These are phyloP conservation scores for Allolobophora icterica DNA, from an alignment of 2,888 invertebrate genomes.

Conservation along the genomic window DNA sequence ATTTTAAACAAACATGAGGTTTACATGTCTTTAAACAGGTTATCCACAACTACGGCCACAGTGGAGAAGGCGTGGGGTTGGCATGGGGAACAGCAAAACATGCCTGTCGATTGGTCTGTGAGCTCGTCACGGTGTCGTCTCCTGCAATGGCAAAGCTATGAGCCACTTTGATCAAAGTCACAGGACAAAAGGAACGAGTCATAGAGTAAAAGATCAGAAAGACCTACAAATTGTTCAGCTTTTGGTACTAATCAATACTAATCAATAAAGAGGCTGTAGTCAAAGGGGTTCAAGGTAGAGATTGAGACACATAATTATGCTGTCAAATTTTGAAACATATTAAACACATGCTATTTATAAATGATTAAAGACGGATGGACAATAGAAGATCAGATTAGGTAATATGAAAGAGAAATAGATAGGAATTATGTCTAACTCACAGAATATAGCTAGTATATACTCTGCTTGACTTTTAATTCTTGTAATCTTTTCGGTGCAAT, in stretches of 20 bases:
- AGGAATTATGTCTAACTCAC: too few species aligned
- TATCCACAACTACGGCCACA: constrained; percentile 93
- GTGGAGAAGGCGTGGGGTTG: constrained; percentile 88
- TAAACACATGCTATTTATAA: not conserved
- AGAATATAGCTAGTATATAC: too few species aligned
- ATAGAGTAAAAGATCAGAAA: not conserved
- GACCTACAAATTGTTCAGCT: not conserved
- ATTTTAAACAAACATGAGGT: not conserved
- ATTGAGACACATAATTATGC: not conserved
- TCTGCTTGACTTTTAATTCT: too few species aligned
- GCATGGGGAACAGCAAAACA: constrained; percentile 85
- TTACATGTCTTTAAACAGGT: constrained; percentile 68
- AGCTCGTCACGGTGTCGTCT: not conserved
- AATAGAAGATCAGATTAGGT: too few species aligned
- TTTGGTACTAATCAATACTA: not conserved
- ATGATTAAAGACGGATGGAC: rapidly evolving
- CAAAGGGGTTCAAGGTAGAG: not conserved
- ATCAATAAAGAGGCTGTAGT: not conserved
- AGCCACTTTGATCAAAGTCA: not conserved
- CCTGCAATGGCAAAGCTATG: not conserved
- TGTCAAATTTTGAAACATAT: not conserved
- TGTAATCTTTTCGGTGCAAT: too few species aligned
- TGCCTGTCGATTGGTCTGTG: constrained; percentile 73
- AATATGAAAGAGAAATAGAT: too few species aligned
- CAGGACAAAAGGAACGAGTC: not conserved